Conservation (phyloP, 2,888 invertebrate genomes). For the Diogma glabrata region DNA sequence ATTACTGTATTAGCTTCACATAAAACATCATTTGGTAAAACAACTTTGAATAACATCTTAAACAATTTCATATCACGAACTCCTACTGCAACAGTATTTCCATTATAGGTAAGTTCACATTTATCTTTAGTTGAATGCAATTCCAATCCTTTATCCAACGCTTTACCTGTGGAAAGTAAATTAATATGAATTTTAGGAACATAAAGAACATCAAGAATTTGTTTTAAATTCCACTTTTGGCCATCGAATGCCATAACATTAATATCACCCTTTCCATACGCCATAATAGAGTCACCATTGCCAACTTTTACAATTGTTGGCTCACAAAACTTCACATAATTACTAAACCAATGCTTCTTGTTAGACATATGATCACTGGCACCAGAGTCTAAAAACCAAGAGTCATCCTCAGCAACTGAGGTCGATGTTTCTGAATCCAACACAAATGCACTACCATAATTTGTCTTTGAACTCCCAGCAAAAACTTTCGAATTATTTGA, state of each 20-base stretch:
- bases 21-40: background rate
- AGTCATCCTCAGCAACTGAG: constrained; percentile 1
- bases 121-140: constrained; percentile 1
- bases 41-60: constrained; percentile 14
- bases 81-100: constrained; percentile 14
- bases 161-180: constrained; percentile 12
- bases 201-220: constrained; percentile 17
- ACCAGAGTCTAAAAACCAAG: constrained; percentile 2
- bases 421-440: too few relatives aligned
- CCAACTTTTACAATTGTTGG: background rate
- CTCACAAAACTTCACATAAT: background rate
- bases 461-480: background rate
- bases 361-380: background rate
- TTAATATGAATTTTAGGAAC: constrained; percentile 16
- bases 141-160: constrained; percentile 13
- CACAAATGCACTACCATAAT: background rate
- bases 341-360: background rate
- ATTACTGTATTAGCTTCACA: background rate
- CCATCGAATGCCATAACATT: constrained; percentile 16
- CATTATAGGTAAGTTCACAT: constrained; percentile 14
- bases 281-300: background rate
- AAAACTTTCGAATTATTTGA: constrained; percentile 9
- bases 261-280: background rate
- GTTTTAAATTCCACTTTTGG: constrained; percentile 9
- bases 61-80: constrained; percentile 13